Evolutionary conservation across 2,797 vertebrate species (phyloP), one percentile per base, ranked within the genome.

Genomic region (Eulemur mongoz): DNA sequence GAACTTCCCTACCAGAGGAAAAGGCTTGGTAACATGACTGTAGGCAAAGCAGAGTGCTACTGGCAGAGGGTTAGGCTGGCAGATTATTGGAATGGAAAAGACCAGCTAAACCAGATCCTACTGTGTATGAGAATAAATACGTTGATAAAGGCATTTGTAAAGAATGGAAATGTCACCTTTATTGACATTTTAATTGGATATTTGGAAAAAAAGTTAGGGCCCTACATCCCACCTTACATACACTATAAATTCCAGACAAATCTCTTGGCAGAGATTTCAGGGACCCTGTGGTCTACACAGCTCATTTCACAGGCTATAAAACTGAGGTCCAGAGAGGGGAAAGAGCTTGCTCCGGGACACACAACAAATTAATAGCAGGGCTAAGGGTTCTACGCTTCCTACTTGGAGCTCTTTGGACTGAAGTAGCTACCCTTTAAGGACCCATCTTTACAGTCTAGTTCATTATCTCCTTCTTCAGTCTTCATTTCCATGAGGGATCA

Each of bases 261-360:
- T 88, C 78, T 59, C 78, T 89, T 69, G 67, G 84, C 40, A 81
- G 84, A 22, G 25, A 76, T 48, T 93, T 76, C 2, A 59, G 80
- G 50, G 20, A 70, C 59, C 20, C 27, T 81, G 52, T 78, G 17
- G 63, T 94, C 65, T 70, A 79, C 83, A 81, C 4, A 79, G 65
- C 65, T 95, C 84, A 90, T 87, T 89, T 59, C 32, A n/a, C 35
- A 87, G 75, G 45, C 43, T 87, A 17, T 76, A 86, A 79, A 94
- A 84, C 87, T 8, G 61, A 90, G 27, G 23, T 35, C 65, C 35
- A 75, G 35, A 30, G 73, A 86, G 75, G 63, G 11, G 23, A 87
- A 75, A 79, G 80, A 35, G n/a, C 52, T 89, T 95, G 35, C 40
- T 25, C 27, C 30, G 75, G 69, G 79, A 79, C 73, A 40, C 23